A percentile compares a stretch with the other conserved stretches of the same genome.
Conservation (phyloP, 2,113 vertebrate genomes). For the Engystomops pustulosus region DNA sequence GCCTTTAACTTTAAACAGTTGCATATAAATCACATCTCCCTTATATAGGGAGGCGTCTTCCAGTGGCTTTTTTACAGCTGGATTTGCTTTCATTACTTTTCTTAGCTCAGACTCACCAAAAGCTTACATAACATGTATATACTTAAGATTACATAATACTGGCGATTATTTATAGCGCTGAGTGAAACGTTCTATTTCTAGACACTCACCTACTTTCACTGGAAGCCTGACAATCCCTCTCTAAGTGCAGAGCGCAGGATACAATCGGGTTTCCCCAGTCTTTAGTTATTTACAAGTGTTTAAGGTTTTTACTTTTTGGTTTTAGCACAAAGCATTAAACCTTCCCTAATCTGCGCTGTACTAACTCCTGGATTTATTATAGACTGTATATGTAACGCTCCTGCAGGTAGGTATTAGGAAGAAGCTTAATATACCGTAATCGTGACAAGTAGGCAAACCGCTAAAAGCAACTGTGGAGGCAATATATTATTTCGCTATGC, state of each 20-base stretch:
- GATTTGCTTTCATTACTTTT: slow-evolving; percentile 11
- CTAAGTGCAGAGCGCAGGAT: slow-evolving; percentile 19
- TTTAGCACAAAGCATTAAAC: background rate
- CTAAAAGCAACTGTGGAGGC: too few species aligned
- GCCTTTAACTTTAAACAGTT: background rate
- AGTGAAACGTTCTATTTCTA: slow-evolving; percentile 19
- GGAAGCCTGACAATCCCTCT: slow-evolving; percentile 20
- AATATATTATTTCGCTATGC: too few species aligned
- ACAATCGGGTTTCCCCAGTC: background rate
- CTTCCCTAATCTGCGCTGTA: background rate
- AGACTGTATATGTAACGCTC: background rate
- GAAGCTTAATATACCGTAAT: background rate
- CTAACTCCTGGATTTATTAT: background rate
- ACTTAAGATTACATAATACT: slow-evolving; percentile 40
- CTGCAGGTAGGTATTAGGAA: background rate
- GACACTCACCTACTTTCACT: slow-evolving; percentile 18
- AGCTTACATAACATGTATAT: slow-evolving; percentile 36
- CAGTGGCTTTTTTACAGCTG: background rate
- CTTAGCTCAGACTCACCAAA: slow-evolving; percentile 22
- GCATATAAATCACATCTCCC: background rate
- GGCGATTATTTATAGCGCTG: slow-evolving; percentile 24
- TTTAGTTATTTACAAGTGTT: background rate
- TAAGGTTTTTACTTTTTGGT: background rate
- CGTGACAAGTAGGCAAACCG: too few species aligned
- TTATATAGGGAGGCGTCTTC: background rate